Evolutionary conservation across 2,888 invertebrate species (phyloP).

Genomic region (Tanytarsus gracilentus): DNA sequence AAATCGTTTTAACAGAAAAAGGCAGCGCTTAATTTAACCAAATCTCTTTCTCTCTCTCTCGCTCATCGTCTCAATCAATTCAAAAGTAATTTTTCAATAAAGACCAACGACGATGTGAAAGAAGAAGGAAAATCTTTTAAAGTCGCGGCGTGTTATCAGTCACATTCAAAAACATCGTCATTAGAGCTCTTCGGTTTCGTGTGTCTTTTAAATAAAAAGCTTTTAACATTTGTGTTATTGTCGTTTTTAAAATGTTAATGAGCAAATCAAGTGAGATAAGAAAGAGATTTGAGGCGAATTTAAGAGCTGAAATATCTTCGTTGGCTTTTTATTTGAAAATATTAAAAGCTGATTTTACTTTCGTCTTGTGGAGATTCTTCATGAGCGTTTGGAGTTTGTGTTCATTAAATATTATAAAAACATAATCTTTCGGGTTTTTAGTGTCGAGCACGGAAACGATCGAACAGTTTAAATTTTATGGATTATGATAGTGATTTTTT

Average conservation of each 20-base stretch:
- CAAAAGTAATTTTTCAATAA: no score
- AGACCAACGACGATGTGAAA: no score
- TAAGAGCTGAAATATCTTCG: slow-evolving; percentile 3
- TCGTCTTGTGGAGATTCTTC: background rate
- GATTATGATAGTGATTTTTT: background rate
- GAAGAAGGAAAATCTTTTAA: no score
- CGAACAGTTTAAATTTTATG: background rate
- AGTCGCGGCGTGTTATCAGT: no score
- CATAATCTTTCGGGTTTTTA: slow-evolving; percentile 22
- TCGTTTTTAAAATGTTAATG: slow-evolving; percentile 41
- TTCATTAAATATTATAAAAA: slow-evolving; percentile 24
- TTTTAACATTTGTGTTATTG: slow-evolving; percentile 35
- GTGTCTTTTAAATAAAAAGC: slow-evolving; percentile 33
- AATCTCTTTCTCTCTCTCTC: no score
- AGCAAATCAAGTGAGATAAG: slow-evolving; percentile 36
- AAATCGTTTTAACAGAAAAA: no score
- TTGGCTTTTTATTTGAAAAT: slow-evolving; percentile 23
- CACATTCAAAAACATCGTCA: background rate
- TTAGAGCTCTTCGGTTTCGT: no score
- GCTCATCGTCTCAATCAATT: no score
- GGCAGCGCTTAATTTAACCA: no score
- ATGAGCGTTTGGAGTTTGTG: background rate
- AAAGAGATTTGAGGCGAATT: slow-evolving; percentile 1
- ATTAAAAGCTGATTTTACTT: slow-evolving; percentile 11
- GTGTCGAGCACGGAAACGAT: no score